phyloP scores from a whole-genome alignment of 2,113 vertebrate species.

The Bos taurus region ARS-UCD2.0 NC_037343.1:37541501-37542000 shows the following conservation, averaged over 20 bases:
- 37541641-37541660: background rate
- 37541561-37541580: background rate
- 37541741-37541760: background rate
- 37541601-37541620: background rate
- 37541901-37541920: background rate
- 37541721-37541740: background rate
- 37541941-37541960: background rate
- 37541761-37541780: background rate
- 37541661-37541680: background rate
- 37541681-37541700: background rate
- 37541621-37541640: background rate
- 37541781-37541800: background rate
- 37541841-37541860: background rate
- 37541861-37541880: background rate
- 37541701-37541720: background rate
- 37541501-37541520: background rate
- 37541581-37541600: background rate
- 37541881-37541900: background rate
- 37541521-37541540: background rate
- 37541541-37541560: background rate
- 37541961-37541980: background rate
- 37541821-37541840: background rate
- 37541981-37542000: background rate
- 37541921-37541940: background rate
- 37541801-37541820: background rate